Percentiles rank a stretch among this genome's conserved stretches.
Evolutionary conservation across 2,113 vertebrate species (phyloP).

Genomic region (Sigmodon hispidus): DNA sequence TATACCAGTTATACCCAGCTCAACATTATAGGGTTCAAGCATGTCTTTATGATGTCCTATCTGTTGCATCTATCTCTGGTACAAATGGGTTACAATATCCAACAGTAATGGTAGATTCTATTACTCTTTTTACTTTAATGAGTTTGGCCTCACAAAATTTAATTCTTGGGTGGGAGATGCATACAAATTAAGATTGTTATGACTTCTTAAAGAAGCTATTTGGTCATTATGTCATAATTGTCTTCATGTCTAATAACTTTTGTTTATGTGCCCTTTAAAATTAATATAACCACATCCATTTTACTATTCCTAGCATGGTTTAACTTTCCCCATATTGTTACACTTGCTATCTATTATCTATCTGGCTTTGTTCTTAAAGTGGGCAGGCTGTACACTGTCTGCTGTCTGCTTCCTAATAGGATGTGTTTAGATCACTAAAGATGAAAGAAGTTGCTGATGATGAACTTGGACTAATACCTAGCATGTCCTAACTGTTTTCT

Average conservation of each 20-base stretch:
- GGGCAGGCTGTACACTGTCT: not conserved
- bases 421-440: not conserved
- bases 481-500: not conserved
- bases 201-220: not conserved
- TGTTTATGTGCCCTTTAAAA: not conserved
- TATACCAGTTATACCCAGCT: not conserved
- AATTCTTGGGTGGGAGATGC: not conserved
- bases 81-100: no score
- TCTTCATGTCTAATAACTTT: not conserved
- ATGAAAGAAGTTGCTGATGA: not conserved
- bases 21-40: not conserved
- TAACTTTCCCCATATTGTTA: not conserved
- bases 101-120: not conserved
- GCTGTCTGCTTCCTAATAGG: not conserved
- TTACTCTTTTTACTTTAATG: not conserved
- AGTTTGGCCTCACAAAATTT: not conserved
- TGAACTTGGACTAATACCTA: not conserved
- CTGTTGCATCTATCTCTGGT: not conserved
- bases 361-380: not conserved
- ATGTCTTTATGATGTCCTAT: not conserved
- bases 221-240: not conserved
- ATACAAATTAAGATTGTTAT: not conserved
- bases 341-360: not conserved
- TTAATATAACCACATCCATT: not conserved
- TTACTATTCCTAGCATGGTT: not conserved